Evolutionary conservation across 2,888 invertebrate genomes (phyloP).

Genomic region (Mimas tiliae): DNA sequence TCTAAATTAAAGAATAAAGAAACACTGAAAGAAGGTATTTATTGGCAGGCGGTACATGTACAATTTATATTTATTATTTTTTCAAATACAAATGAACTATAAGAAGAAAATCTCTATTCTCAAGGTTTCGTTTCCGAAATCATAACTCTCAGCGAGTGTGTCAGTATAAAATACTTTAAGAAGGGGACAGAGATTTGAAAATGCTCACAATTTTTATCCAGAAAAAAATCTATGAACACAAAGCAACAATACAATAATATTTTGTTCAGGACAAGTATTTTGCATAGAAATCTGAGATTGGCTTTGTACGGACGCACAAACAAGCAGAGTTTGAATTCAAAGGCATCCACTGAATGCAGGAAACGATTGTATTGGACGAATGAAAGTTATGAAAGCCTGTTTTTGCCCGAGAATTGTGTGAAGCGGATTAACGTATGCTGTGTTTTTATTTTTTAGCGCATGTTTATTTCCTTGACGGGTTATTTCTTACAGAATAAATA

Average conservation of each 20-base stretch:
- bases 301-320: constrained; percentile 73
- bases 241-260: constrained; percentile 70
- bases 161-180: neutral
- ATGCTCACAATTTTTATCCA: neutral
- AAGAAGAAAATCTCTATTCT: neutral
- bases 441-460: constrained; percentile 10
- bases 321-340: constrained; percentile 66
- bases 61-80: too few relatives aligned
- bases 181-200: neutral
- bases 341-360: constrained; percentile 55
- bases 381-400: constrained; percentile 28
- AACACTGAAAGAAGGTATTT: too few relatives aligned
- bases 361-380: constrained; percentile 55
- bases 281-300: constrained; percentile 73
- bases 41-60: too few relatives aligned
- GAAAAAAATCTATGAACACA: constrained; percentile 65
- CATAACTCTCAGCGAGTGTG: neutral
- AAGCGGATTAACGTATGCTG: constrained; percentile 1
- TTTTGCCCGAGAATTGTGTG: constrained; percentile 4
- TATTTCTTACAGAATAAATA: neutral
- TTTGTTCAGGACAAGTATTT: constrained; percentile 66
- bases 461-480: neutral
- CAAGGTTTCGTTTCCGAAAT: neutral
- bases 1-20: too few relatives aligned
- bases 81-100: too few relatives aligned